These are phyloP conservation scores for Drosophila diplacantha DNA, from an alignment of 2,888 invertebrate species.

Conservation along the genomic window DNA sequence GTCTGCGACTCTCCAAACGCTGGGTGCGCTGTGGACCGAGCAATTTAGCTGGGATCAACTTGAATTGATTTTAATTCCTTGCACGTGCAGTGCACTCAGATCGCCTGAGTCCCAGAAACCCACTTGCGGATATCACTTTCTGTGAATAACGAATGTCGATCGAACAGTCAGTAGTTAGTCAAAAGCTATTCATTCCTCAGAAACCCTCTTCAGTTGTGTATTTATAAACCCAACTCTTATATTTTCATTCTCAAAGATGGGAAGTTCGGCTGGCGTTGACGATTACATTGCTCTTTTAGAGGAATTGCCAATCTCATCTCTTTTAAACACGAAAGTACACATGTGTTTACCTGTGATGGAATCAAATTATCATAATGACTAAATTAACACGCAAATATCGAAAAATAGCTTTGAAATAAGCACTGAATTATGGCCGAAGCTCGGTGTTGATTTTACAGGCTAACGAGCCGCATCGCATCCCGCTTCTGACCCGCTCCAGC, in stretches of 20 bases:
- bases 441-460: slow-evolving; percentile 39
- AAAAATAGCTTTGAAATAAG: slow-evolving; percentile 12
- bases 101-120: slow-evolving; percentile 8
- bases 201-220: too few species aligned
- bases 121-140: not conserved
- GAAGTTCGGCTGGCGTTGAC: not conserved
- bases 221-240: not conserved
- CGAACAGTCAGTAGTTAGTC: not conserved
- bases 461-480: slow-evolving; percentile 44
- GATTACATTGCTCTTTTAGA: too few species aligned
- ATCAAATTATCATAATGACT: slow-evolving; percentile 33
- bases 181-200: too few species aligned
- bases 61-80: slow-evolving; percentile 60
- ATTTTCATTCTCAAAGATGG: not conserved
- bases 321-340: not conserved
- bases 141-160: not conserved
- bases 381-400: slow-evolving; percentile 43
- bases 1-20: slow-evolving; percentile 12
- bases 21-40: not conserved
- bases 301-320: not conserved
- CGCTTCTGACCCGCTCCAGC: slow-evolving; percentile 16
- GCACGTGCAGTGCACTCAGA: slow-evolving; percentile 61
- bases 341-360: not conserved
- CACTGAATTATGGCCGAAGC: slow-evolving; percentile 15
- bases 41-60: slow-evolving; percentile 32